These are phyloP conservation scores for Zelleria hepariella DNA, from an alignment of 2,888 invertebrate species.

Conservation along the genomic window DNA sequence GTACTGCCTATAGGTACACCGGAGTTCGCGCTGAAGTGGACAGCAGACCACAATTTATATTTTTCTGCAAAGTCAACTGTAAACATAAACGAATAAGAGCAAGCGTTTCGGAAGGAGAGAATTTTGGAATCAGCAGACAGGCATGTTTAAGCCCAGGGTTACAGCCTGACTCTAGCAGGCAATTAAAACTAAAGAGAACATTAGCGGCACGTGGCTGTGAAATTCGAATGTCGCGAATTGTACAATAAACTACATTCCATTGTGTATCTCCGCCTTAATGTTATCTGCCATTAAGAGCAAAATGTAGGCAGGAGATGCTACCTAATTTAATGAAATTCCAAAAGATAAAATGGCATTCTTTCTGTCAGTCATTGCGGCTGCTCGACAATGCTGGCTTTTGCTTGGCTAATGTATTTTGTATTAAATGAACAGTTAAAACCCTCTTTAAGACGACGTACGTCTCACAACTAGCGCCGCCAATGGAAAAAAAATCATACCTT, in stretches of 20 bases:
- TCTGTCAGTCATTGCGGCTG: neutral
- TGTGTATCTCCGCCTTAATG: neutral
- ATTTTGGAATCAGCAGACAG: no score
- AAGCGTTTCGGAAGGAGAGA: no score
- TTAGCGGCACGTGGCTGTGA: neutral
- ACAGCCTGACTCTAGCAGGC: neutral
- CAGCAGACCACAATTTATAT: no score
- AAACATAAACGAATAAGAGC: no score
- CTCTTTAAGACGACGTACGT: no score
- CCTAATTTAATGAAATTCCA: neutral
- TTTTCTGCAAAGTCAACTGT: no score
- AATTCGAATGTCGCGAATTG: neutral
- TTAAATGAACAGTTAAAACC: neutral
- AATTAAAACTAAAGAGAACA: neutral
- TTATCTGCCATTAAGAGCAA: neutral
- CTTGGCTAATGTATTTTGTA: slow-evolving; percentile 7
- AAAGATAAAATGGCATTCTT: neutral
- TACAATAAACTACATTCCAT: neutral
- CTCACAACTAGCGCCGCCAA: no score
- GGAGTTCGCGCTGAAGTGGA: no score
- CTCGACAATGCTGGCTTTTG: slow-evolving; percentile 3
- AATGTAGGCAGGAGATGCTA: neutral
- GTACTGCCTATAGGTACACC: no score
- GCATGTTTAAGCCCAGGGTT: no score
- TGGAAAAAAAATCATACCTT: no score